Conservation (phyloP, 2,113 vertebrate genomes). For the Zeus faber region DNA sequence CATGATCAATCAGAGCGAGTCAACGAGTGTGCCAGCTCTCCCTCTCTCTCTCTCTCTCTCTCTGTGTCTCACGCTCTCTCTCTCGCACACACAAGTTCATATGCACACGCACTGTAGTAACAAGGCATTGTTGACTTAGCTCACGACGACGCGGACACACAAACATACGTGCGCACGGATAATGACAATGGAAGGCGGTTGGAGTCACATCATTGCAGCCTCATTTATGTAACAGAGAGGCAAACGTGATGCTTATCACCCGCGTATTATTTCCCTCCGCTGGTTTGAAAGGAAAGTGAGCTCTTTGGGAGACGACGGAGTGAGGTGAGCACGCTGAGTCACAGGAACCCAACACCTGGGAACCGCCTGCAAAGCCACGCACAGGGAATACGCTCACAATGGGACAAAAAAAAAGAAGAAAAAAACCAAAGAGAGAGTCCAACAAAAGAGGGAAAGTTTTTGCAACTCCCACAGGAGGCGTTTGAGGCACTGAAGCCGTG, state of each 20-base stretch:
- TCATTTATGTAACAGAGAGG: conserved; percentile 63
- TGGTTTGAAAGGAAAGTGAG: conserved; percentile 59
- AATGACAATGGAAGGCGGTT: conserved; percentile 39
- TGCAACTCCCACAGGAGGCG: conserved; percentile 62
- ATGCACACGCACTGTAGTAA: neutral
- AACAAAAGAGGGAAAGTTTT: conserved; percentile 65
- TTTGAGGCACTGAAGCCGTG: conserved; percentile 63
- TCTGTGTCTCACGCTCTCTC: too few relatives aligned
- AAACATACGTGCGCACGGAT: conserved; percentile 15
- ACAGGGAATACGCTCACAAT: conserved; percentile 75
- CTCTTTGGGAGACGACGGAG: conserved; percentile 53
- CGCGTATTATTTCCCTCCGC: conserved; percentile 56
- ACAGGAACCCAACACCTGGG: conserved; percentile 81
- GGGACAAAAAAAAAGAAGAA: conserved; percentile 67
- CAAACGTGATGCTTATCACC: conserved; percentile 60
- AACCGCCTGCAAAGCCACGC: conserved; percentile 67
- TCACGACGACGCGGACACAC: neutral
- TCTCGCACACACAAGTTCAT: neutral
- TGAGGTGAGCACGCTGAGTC: conserved; percentile 72
- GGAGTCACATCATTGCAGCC: conserved; percentile 58
- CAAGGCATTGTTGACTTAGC: neutral
- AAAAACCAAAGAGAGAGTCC: conserved; percentile 69
- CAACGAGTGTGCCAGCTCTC: too few relatives aligned
- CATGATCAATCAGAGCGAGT: conserved; percentile 5
- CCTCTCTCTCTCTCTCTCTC: too few relatives aligned